phyloP scores from a whole-genome alignment of 2,888 invertebrate genomes.

The Pterobdella sp. region DNA sequence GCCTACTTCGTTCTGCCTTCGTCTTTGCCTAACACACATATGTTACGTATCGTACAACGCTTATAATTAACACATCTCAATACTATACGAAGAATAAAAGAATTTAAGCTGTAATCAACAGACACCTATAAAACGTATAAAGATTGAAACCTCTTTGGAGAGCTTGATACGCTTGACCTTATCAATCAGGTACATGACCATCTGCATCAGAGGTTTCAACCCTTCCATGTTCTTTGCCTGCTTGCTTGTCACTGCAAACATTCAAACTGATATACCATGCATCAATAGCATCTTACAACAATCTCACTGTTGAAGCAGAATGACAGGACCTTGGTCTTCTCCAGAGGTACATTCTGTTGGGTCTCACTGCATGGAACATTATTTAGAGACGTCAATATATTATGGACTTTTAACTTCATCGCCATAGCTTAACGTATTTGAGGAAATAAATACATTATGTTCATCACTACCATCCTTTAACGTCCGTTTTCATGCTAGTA shows the following conservation, averaged over 20 bases:
- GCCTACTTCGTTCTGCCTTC: conserved; percentile 89
- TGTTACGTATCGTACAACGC: background rate
- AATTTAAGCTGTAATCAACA: background rate
- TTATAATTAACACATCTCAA: background rate
- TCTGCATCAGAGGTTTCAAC: conserved; percentile 70
- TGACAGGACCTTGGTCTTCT: conserved; percentile 70
- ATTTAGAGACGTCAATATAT: no score
- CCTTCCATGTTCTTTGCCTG: conserved; percentile 60
- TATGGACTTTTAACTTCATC: no score
- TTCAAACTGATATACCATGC: background rate
- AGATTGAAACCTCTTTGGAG: conserved; percentile 71
- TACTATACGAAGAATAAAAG: background rate
- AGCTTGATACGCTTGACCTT: conserved; percentile 77
- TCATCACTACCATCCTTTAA: no score
- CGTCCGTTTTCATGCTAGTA: no score
- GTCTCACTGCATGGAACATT: conserved; percentile 50
- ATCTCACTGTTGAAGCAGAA: conserved; percentile 65
- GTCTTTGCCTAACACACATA: conserved; percentile 62
- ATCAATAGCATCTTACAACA: background rate
- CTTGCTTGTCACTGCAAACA: conserved; percentile 1
- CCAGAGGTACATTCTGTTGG: conserved; percentile 58
- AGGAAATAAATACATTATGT: no score
- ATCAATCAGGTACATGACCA: conserved; percentile 86
- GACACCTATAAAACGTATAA: background rate
- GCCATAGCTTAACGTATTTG: no score